phyloP scores from a whole-genome alignment of 2,797 vertebrate species.

The Huso huso region DNA sequence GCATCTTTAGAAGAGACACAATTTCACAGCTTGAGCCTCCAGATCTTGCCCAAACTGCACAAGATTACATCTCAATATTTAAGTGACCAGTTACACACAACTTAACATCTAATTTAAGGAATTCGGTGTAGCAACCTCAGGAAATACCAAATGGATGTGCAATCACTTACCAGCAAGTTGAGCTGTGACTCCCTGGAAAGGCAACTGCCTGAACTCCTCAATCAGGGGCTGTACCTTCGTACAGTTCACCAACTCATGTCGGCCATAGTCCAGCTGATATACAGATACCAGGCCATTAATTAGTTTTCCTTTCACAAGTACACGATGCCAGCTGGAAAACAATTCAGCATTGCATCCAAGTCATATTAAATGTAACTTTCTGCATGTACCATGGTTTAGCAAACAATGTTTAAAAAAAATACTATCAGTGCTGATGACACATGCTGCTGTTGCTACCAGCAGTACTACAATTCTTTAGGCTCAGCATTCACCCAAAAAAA shows the following conservation, averaged over 20 bases:
- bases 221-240: slow-evolving; percentile 65
- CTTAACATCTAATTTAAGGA: not conserved
- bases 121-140: not conserved
- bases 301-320: slow-evolving; percentile 76
- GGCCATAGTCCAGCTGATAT: slow-evolving; percentile 84
- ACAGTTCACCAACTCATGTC: slow-evolving; percentile 71
- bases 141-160: too few relatives aligned
- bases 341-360: too few relatives aligned
- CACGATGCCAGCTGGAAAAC: slow-evolving; percentile 76
- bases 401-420: not conserved
- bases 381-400: not conserved
- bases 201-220: slow-evolving; percentile 74
- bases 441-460: too few relatives aligned
- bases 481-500: too few relatives aligned
- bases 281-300: slow-evolving; percentile 77
- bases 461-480: too few relatives aligned
- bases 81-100: too few relatives aligned
- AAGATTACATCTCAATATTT: slow-evolving; percentile 2
- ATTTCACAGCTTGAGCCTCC: not conserved
- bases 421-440: not conserved
- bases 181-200: slow-evolving; percentile 82
- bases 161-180: slow-evolving; percentile 75
- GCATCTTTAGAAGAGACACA: too few relatives aligned
- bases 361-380: not conserved
- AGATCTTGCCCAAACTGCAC: not conserved